Percentiles rank a stretch among this genome's conserved stretches.
phyloP scores from a whole-genome alignment of 1,140 invertebrate genomes.

The Drosophila watanabei region DNA sequence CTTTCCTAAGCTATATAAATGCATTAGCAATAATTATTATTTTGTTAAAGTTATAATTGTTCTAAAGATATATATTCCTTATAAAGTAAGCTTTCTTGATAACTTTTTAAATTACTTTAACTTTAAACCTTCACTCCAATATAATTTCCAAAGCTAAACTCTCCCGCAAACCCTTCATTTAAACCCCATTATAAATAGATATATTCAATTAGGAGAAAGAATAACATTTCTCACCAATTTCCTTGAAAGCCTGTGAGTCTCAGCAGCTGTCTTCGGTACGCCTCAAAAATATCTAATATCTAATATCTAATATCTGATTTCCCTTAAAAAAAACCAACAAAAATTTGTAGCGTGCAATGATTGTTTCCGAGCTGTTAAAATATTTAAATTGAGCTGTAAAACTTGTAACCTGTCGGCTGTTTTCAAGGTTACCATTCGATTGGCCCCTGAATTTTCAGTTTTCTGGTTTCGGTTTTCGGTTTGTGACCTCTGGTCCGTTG shows the following conservation, averaged over 20 bases:
- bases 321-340: background rate
- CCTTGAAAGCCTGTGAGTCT: conserved; percentile 18
- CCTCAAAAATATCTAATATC: conserved; percentile 24
- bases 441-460: conserved; percentile 35
- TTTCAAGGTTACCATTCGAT: conserved; percentile 65
- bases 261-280: conserved; percentile 27
- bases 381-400: conserved; percentile 75
- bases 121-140: background rate
- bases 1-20: no score
- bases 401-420: conserved; percentile 75
- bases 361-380: conserved; percentile 57
- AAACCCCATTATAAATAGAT: conserved; percentile 24
- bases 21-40: no score
- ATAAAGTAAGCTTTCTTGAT: no score
- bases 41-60: no score
- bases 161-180: background rate
- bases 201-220: conserved; percentile 1
- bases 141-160: background rate
- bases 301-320: conserved; percentile 6
- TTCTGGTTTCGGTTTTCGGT: conserved; percentile 3
- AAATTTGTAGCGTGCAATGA: conserved; percentile 31
- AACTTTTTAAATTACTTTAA: background rate
- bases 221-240: conserved; percentile 13
- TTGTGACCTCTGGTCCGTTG: conserved; percentile 62
- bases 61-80: no score